Conservation (phyloP, 2,113 vertebrate genomes). For the Lycocorax pyrrhopterus region DNA sequence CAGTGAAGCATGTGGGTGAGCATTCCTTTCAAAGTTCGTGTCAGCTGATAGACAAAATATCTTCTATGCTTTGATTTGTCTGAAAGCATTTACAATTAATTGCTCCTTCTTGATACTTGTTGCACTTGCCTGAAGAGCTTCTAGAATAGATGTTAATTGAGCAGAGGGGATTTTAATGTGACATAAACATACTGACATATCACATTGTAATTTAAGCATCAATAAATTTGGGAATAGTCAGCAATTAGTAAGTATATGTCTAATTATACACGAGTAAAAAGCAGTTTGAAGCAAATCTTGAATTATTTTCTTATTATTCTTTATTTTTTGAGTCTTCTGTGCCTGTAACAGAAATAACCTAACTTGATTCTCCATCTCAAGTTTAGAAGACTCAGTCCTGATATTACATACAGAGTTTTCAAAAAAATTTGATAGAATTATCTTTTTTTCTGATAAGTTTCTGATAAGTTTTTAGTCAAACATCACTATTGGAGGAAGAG, state of each 20-base stretch:
- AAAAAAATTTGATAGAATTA: neutral
- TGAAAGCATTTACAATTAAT: constrained; percentile 8
- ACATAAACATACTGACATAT: neutral
- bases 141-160: neutral
- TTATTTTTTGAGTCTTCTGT: neutral
- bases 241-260: neutral
- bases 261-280: neutral
- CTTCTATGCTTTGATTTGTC: neutral
- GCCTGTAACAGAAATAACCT: neutral
- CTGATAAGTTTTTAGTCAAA: neutral
- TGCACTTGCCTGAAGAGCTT: neutral
- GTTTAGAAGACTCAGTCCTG: neutral
- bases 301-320: neutral
- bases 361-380: neutral
- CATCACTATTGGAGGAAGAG: neutral
- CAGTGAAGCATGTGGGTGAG: neutral
- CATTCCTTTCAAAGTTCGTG: neutral
- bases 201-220: neutral
- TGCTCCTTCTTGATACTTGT: neutral
- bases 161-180: neutral
- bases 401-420: neutral
- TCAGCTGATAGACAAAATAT: constrained; percentile 1
- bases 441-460: neutral
- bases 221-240: neutral
- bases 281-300: neutral